Percentiles rank a stretch among this genome's conserved stretches.
Evolutionary conservation across 2,113 vertebrate genomes (phyloP).

Genomic region (Nyctibius bracteatus): DNA sequence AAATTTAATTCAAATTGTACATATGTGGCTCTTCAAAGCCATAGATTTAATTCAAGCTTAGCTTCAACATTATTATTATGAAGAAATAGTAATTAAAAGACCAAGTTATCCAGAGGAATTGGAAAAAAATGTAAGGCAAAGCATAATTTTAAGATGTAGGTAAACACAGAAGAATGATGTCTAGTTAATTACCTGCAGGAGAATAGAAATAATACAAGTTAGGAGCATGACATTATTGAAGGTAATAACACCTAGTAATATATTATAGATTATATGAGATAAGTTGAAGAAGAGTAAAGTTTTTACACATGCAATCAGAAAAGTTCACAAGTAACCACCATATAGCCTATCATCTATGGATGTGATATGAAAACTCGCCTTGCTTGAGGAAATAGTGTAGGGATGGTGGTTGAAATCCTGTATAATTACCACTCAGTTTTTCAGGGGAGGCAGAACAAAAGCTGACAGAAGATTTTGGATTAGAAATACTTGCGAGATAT

Average conservation of each 20-base stretch:
- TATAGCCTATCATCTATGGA: neutral
- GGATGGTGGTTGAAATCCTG: neutral
- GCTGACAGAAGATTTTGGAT: neutral
- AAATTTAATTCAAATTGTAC: neutral
- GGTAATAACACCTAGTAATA: slow-evolving; percentile 7
- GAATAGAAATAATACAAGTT: neutral
- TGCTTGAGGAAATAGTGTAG: neutral
- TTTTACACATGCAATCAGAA: neutral
- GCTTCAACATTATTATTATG: slow-evolving; percentile 6
- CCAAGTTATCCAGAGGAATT: neutral
- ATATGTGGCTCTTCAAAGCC: neutral
- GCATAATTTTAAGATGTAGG: slow-evolving; percentile 18
- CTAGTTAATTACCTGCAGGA: slow-evolving; percentile 33
- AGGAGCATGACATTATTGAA: neutral
- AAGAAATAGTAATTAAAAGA: slow-evolving; percentile 35
- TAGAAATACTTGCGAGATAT: neutral
- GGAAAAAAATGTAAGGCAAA: neutral
- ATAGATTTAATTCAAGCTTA: slow-evolving; percentile 40
- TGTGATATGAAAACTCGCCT: neutral
- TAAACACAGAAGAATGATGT: slow-evolving; percentile 7
- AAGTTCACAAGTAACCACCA: neutral
- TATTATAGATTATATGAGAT: slow-evolving; percentile 7
- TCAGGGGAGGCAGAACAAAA: neutral
- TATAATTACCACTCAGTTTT: neutral
- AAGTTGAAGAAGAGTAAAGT: neutral